Conservation (phyloP, 1,140 invertebrate species). For the Lysiphlebus fabarum region DNA sequence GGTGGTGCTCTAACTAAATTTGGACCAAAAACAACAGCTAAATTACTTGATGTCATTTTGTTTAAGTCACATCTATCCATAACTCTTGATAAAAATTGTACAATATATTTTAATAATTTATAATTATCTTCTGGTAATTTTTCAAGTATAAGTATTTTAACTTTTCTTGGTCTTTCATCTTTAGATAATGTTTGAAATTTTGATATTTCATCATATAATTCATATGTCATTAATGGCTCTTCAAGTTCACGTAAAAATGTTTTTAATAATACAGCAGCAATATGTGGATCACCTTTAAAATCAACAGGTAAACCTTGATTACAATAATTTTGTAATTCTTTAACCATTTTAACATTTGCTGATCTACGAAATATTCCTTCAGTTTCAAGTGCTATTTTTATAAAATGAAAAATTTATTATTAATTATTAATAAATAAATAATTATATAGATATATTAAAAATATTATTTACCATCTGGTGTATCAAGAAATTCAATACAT, state of each 20-base stretch:
- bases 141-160: conserved; percentile 85
- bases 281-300: conserved; percentile 76
- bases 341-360: conserved; percentile 78
- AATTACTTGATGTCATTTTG: conserved; percentile 92
- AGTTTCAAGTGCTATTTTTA: conserved; percentile 78
- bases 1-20: conserved; percentile 81
- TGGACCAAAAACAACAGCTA: conserved; percentile 91
- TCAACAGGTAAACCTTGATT: conserved; percentile 80
- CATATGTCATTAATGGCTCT: conserved; percentile 91
- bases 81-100: conserved; percentile 89
- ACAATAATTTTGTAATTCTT: conserved; percentile 78
- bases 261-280: conserved; percentile 91
- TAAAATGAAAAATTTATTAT: conserved; percentile 21
- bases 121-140: conserved; percentile 94
- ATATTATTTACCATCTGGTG: conserved; percentile 71
- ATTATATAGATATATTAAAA: no score
- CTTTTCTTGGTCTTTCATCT: conserved; percentile 77
- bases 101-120: conserved; percentile 85
- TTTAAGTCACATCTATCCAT: conserved; percentile 89
- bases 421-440: background rate
- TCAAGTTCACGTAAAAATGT: conserved; percentile 90
- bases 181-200: conserved; percentile 83
- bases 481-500: conserved; percentile 85
- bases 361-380: conserved; percentile 94
- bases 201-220: conserved; percentile 91